Conservation (phyloP, 2,797 vertebrate genomes). For the Ctenosaura bakeri region DNA sequence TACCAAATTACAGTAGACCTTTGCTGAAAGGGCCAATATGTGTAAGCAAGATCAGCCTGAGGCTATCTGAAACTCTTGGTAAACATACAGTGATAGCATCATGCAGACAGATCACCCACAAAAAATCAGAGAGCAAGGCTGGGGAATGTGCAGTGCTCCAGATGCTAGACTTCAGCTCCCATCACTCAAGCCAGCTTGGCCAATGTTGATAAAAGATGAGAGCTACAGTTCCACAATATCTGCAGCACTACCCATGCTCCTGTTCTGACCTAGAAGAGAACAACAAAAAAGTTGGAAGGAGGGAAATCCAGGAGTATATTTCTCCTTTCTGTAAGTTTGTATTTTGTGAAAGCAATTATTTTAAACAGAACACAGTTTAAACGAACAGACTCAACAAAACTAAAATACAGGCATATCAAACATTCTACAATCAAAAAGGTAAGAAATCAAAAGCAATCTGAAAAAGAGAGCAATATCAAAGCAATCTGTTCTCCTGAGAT, state of each 20-base stretch:
- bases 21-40: slow-evolving; percentile 35
- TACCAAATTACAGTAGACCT: slow-evolving; percentile 16
- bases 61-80: not conserved
- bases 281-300: slow-evolving; percentile 10
- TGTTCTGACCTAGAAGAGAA: not conserved
- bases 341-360: slow-evolving; percentile 21
- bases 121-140: not conserved
- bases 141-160: not conserved
- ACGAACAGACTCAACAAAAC: slow-evolving; percentile 5
- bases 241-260: not conserved
- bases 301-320: not conserved
- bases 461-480: slow-evolving; percentile 36
- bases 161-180: not conserved
- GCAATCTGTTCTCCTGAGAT: slow-evolving; percentile 4
- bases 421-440: slow-evolving; percentile 33
- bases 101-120: slow-evolving; percentile 21
- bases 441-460: slow-evolving; percentile 32
- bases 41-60: slow-evolving; percentile 35
- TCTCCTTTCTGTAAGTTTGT: not conserved
- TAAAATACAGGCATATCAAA: slow-evolving; percentile 53
- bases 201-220: not conserved
- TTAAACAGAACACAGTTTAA: slow-evolving; percentile 37
- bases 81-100: slow-evolving; percentile 26
- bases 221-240: not conserved
- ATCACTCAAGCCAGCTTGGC: not conserved